Conservation (phyloP, 1,140 invertebrate species). For the Eciton burchellii region DNA sequence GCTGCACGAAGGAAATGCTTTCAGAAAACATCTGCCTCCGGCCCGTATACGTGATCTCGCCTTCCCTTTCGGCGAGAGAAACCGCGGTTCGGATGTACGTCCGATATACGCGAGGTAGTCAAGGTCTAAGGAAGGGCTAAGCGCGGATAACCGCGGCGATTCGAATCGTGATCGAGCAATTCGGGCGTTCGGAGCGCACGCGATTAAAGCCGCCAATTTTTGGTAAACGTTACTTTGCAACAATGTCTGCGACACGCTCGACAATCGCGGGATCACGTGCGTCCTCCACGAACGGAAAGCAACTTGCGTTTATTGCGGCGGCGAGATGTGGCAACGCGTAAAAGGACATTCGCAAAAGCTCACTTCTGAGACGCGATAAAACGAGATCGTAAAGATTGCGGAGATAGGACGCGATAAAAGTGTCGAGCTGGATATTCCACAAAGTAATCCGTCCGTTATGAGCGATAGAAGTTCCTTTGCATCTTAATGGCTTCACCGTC, state of each 20-base stretch:
- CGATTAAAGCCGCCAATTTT: too few species aligned
- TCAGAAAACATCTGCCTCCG: slow-evolving; percentile 73
- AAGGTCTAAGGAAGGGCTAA: background rate
- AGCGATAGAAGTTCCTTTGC: background rate
- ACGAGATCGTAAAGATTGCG: slow-evolving; percentile 49
- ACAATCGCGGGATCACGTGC: too few species aligned
- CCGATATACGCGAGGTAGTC: background rate
- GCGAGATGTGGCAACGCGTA: slow-evolving; percentile 1
- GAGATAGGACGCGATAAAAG: slow-evolving; percentile 58
- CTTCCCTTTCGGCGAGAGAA: background rate
- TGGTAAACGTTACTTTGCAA: too few species aligned
- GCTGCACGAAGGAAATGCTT: slow-evolving; percentile 57
- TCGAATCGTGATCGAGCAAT: background rate
- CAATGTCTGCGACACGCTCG: too few species aligned
- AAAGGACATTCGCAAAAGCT: slow-evolving; percentile 18
- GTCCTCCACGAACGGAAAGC: background rate
- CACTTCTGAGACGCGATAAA: slow-evolving; percentile 40
- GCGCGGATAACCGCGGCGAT: background rate
- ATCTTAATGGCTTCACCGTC: too few species aligned
- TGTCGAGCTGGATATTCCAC: slow-evolving; percentile 27
- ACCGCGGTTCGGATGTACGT: slow-evolving; percentile 10
- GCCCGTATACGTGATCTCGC: slow-evolving; percentile 13
- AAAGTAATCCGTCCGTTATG: slow-evolving; percentile 13
- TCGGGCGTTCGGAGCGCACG: background rate
- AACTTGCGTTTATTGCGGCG: slow-evolving; percentile 2